Percentiles rank a stretch among this genome's conserved stretches.
phyloP scores from a whole-genome alignment of 2,797 vertebrate genomes.

The Potorous gilbertii region DNA sequence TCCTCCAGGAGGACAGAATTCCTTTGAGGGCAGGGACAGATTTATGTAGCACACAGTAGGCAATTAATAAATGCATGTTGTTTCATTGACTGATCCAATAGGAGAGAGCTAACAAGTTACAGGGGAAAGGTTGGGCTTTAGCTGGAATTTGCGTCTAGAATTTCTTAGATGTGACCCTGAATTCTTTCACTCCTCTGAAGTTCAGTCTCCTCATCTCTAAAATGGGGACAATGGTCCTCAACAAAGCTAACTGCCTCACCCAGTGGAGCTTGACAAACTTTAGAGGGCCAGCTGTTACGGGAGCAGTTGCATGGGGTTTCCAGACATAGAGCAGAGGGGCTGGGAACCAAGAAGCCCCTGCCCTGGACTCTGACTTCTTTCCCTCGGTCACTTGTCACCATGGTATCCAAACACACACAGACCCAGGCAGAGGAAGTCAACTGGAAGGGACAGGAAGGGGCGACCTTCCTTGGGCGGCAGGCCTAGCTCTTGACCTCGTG shows the following conservation, averaged over 20 bases:
- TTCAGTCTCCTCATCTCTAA: not conserved
- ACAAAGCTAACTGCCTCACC: not conserved
- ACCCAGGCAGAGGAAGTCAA: slow-evolving; percentile 31
- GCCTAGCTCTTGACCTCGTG: slow-evolving; percentile 27
- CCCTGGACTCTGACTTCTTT: not conserved
- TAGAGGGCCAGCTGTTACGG: not conserved
- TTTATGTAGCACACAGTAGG: not conserved
- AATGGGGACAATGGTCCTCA: not conserved
- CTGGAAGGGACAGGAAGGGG: slow-evolving; percentile 60
- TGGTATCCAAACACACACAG: slow-evolving; percentile 56
- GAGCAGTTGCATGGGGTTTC: not conserved
- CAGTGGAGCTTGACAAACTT: not conserved
- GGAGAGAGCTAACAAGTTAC: not conserved
- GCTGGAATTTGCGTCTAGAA: not conserved
- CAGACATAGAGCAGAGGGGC: not conserved
- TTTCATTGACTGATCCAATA: not conserved
- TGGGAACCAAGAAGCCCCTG: not conserved
- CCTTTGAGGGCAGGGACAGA: not conserved
- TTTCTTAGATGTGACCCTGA: not conserved
- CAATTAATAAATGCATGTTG: not conserved
- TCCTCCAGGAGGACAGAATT: not conserved
- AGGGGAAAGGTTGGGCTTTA: not conserved
- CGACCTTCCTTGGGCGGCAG: slow-evolving; percentile 24
- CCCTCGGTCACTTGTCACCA: slow-evolving; percentile 54
- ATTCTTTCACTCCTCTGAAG: not conserved